Evolutionary conservation across 2,113 vertebrate species (phyloP), one percentile per base, ranked within the genome.

Genomic region (Dicrurus megarhynchus): DNA sequence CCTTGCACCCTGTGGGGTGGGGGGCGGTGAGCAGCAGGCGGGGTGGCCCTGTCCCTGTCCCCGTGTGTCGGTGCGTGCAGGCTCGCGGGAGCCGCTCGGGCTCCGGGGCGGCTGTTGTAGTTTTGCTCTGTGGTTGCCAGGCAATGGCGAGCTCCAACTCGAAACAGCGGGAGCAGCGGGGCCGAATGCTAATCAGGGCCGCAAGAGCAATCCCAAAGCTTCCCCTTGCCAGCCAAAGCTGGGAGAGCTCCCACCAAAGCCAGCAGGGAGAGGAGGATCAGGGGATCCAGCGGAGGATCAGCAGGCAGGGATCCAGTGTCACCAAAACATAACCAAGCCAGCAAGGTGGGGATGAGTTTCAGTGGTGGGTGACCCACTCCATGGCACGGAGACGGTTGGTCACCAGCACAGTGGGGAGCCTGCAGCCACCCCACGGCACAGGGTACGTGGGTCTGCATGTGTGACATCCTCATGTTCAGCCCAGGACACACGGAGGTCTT

Each of bases 71-170:
- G 19, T 3, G 20, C 10, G 0, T n/a, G 74, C 47, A 6, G 27
- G 9, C 69, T 73, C 17, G 22, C 55, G 12, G 94, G 87, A 96
- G 83, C 91, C 55, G 78, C 96, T 93, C 67, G 61, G 97, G 79
- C 96, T 97, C 95, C 35, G 87, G 96, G 97, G 98, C 19, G 35
- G 97, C 98, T 98, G 98, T 98, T 98, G 98, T 97, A 98, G 98
- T 98, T 99, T 98, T 97, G 98, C 98, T 98, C 97, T 71, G 95
- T 91, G 97, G 99, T 99, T 99, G 98, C 99, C 98, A 99, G 97
- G 99, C 95, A 98, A 99, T 99, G 98, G 97, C 65, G 97, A 98
- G 93, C 96, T 91, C 89, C 80, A 98, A 95, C 97, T 94, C 96
- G 65, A 90, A 96, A 95, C 96, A 93, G 96, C 4, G 0, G 73